Conservation (phyloP, 2,113 vertebrate genomes). For the Phylloscopus trochiloides region DNA sequence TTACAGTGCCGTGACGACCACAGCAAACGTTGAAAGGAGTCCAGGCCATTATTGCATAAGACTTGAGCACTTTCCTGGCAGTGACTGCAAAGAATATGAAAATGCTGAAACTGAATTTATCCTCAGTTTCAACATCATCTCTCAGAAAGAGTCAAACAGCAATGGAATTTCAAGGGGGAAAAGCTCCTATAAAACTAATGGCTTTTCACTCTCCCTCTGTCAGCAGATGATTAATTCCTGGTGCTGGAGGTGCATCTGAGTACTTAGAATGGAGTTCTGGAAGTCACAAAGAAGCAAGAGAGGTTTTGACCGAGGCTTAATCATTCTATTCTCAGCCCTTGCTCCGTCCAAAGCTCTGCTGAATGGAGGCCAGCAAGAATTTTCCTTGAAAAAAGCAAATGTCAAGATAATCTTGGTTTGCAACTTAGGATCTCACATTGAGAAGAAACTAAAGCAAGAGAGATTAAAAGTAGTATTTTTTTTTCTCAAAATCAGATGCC, state of each 20-base stretch:
- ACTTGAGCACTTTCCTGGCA: slow-evolving; percentile 40
- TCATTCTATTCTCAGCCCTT: slow-evolving; percentile 11
- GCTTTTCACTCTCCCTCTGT: slow-evolving; percentile 8
- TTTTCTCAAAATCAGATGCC: neutral
- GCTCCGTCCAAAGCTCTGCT: neutral
- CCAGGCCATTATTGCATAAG: slow-evolving; percentile 36
- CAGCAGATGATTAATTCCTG: slow-evolving; percentile 52
- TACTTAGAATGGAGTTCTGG: neutral
- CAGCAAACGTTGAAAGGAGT: slow-evolving; percentile 8
- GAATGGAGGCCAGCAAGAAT: neutral
- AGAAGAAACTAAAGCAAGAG: neutral
- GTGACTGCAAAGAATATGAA: slow-evolving; percentile 6
- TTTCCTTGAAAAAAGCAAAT: slow-evolving; percentile 6
- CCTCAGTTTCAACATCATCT: slow-evolving; percentile 45
- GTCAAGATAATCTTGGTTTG: neutral
- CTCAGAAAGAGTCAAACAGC: slow-evolving; percentile 33
- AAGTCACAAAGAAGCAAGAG: slow-evolving; percentile 35
- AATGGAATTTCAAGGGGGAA: slow-evolving; percentile 32
- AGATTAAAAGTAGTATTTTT: neutral
- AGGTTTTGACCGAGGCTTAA: slow-evolving; percentile 2
- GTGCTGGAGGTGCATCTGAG: slow-evolving; percentile 40
- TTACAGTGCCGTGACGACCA: neutral
- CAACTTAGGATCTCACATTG: neutral
- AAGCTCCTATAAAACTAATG: slow-evolving; percentile 26
- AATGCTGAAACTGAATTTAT: slow-evolving; percentile 52